Percentiles rank a stretch among this genome's conserved stretches.
These are phyloP conservation scores for Trematomus loennbergii DNA, from an alignment of 2,113 vertebrate species.

Conservation along the genomic window DNA sequence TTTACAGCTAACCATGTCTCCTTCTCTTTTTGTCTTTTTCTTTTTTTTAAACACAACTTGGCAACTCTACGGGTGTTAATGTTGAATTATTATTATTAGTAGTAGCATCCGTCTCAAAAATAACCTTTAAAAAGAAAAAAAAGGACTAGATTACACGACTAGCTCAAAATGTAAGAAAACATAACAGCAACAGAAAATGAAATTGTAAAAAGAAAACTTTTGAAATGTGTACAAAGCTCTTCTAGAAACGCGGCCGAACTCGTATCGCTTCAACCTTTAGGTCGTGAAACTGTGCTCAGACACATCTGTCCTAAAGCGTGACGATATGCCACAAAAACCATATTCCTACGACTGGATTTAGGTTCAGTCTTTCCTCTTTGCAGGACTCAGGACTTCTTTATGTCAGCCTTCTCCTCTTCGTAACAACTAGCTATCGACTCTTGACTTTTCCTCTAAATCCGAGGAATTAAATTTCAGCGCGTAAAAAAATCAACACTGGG, in stretches of 20 bases:
- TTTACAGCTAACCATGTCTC: conserved; percentile 67
- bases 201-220: conserved; percentile 22
- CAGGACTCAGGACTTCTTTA: conserved; percentile 20
- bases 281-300: conserved; percentile 47
- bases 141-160: conserved; percentile 64
- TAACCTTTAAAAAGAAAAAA: conserved; percentile 36
- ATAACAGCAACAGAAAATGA: conserved; percentile 35
- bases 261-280: background rate
- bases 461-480: conserved; percentile 27
- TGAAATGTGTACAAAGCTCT: conserved; percentile 53
- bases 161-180: conserved; percentile 49
- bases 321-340: too few species aligned
- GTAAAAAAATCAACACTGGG: background rate
- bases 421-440: background rate
- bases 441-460: background rate
- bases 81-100: conserved; percentile 70
- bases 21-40: conserved; percentile 27
- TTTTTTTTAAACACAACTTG: conserved; percentile 58
- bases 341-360: too few species aligned
- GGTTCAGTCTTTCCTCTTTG: conserved; percentile 20
- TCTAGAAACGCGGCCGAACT: conserved; percentile 30
- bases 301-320: conserved; percentile 22
- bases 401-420: background rate
- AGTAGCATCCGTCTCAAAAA: conserved; percentile 72
- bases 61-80: conserved; percentile 77